Evolutionary conservation across 2,113 vertebrate genomes (phyloP).

Genomic region (Bufo bufo): DNA sequence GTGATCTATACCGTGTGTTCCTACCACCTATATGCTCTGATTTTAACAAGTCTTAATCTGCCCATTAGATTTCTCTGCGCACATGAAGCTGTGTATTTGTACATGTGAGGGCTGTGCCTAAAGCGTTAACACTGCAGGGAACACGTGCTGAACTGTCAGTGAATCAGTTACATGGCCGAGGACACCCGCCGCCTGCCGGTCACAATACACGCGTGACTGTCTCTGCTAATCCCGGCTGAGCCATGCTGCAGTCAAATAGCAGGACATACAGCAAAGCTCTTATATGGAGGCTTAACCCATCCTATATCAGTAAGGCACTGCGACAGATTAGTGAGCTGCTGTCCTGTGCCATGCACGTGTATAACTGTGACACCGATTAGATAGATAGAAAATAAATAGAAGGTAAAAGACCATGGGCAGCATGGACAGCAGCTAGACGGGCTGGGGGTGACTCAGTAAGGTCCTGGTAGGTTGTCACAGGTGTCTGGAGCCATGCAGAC

Average conservation of each 20-base stretch:
- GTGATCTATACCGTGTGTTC: background rate
- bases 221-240: constrained; percentile 45
- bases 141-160: constrained; percentile 46
- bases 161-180: constrained; percentile 44
- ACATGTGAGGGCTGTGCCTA: constrained; percentile 23
- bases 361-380: background rate
- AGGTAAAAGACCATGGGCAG: too few relatives aligned
- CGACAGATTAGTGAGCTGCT: constrained; percentile 4
- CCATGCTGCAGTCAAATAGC: constrained; percentile 42
- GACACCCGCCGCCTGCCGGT: constrained; percentile 43
- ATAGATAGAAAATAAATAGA: background rate
- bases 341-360: background rate
- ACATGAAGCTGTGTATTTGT: constrained; percentile 13
- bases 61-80: background rate
- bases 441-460: too few relatives aligned
- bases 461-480: too few relatives aligned
- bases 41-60: background rate
- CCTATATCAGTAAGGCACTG: background rate
- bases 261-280: constrained; percentile 30
- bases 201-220: constrained; percentile 14
- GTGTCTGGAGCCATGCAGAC: too few relatives aligned
- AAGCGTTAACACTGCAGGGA: constrained; percentile 27
- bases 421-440: background rate
- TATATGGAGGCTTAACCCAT: constrained; percentile 19
- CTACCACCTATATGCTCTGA: background rate